Percentiles rank a stretch among this genome's conserved stretches.
These are phyloP conservation scores for Pseudorasbora parva DNA, from an alignment of 2,113 vertebrate genomes.

Conservation along the genomic window DNA sequence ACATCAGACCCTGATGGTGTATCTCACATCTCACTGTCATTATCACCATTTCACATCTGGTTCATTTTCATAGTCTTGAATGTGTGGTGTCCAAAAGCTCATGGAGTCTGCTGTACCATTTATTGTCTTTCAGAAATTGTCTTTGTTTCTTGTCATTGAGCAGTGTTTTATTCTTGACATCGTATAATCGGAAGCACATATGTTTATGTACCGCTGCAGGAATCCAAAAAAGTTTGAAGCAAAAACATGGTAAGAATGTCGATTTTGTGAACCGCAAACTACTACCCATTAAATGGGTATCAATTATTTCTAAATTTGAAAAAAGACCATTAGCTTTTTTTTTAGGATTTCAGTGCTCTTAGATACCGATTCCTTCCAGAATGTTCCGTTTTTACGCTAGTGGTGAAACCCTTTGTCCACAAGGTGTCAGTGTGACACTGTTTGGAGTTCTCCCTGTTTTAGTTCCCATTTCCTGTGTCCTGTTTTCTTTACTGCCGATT, in stretches of 20 bases:
- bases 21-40: constrained; percentile 19
- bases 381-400: constrained; percentile 36
- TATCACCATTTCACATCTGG: constrained; percentile 4
- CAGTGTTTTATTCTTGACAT: background rate
- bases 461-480: constrained; percentile 59
- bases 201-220: constrained; percentile 3
- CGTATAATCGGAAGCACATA: background rate
- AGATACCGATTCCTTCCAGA: constrained; percentile 39
- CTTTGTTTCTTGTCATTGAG: constrained; percentile 10
- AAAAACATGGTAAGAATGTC: constrained; percentile 20
- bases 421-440: constrained; percentile 70
- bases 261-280: background rate
- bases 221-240: constrained; percentile 15
- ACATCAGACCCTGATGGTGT: background rate
- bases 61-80: constrained; percentile 12
- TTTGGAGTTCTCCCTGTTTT: constrained; percentile 39
- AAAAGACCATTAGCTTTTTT: background rate
- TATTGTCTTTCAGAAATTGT: constrained; percentile 26
- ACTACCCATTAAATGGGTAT: background rate
- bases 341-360: background rate
- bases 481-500: constrained; percentile 4
- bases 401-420: constrained; percentile 56
- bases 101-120: constrained; percentile 26
- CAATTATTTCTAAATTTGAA: background rate
- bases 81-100: constrained; percentile 6